Evolutionary conservation across 2,888 invertebrate species (phyloP).

Genomic region (Mesochorus sp.): DNA sequence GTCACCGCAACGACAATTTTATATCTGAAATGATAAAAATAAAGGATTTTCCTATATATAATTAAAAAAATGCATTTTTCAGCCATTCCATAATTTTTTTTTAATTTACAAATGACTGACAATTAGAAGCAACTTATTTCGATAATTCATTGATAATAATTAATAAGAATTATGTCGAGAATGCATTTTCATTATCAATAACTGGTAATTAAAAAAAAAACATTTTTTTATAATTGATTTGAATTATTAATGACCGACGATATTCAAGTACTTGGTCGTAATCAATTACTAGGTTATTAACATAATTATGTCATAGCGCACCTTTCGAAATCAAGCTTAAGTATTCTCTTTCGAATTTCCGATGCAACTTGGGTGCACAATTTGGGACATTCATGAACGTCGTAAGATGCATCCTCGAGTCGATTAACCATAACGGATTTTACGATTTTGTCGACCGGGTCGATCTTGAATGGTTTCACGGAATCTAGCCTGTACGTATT

Average conservation of each 20-base stretch:
- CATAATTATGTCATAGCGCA: slow-evolving; percentile 65
- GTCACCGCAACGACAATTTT: slow-evolving; percentile 86
- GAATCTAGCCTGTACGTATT: slow-evolving; percentile 87
- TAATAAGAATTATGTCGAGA: too few species aligned
- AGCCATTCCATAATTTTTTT: too few species aligned
- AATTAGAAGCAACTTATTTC: too few species aligned
- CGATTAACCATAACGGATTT: slow-evolving; percentile 85
- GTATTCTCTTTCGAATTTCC: slow-evolving; percentile 85
- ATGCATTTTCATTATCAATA: too few species aligned
- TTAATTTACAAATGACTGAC: too few species aligned
- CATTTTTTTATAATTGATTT: too few species aligned
- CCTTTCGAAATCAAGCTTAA: slow-evolving; percentile 88
- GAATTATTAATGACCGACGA: too few species aligned
- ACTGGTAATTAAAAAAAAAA: too few species aligned
- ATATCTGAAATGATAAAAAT: slow-evolving; percentile 84
- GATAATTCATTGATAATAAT: too few species aligned
- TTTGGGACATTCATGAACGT: slow-evolving; percentile 84
- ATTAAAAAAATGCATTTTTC: too few species aligned
- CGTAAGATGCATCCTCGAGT: slow-evolving; percentile 85
- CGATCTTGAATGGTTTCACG: slow-evolving; percentile 85
- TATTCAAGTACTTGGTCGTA: too few species aligned
- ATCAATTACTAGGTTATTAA: neutral
- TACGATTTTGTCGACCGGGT: slow-evolving; percentile 85
- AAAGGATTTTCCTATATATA: too few species aligned
- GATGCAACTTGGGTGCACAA: slow-evolving; percentile 84